phyloP scores from a whole-genome alignment of 92 coral and sea anemone genomes.

The Scolanthus callimorphus region DNA sequence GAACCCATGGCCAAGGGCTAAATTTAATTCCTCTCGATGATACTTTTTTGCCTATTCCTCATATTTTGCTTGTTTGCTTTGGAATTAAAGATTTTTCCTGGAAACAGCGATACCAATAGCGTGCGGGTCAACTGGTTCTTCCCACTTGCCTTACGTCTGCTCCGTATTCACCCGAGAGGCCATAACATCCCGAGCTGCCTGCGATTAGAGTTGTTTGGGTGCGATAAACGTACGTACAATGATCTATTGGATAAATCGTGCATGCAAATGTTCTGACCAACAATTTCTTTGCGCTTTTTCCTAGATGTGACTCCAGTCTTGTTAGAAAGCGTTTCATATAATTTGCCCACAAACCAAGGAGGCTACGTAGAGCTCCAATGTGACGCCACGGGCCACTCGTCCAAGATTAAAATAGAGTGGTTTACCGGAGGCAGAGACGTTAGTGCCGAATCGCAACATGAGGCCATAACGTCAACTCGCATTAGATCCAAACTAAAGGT shows the following conservation, averaged over 20 bases:
- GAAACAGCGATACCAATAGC: background rate
- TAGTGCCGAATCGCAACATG: no score
- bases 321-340: no score
- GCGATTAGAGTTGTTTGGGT: background rate
- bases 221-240: background rate
- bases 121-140: background rate
- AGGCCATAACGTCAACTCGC: no score
- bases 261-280: no score
- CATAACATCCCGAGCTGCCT: background rate
- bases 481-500: no score
- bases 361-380: background rate
- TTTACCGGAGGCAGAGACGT: background rate
- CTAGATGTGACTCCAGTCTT: no score
- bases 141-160: background rate
- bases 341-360: background rate
- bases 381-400: background rate
- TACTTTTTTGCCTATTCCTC: no score
- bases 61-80: no score
- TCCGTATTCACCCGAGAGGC: background rate
- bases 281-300: no score
- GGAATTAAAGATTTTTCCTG: background rate
- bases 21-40: no score
- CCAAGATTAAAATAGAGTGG: background rate
- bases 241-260: no score
- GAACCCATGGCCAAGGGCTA: no score